phyloP scores from a whole-genome alignment of 2,888 invertebrate genomes.

The Philaethria dido region DNA sequence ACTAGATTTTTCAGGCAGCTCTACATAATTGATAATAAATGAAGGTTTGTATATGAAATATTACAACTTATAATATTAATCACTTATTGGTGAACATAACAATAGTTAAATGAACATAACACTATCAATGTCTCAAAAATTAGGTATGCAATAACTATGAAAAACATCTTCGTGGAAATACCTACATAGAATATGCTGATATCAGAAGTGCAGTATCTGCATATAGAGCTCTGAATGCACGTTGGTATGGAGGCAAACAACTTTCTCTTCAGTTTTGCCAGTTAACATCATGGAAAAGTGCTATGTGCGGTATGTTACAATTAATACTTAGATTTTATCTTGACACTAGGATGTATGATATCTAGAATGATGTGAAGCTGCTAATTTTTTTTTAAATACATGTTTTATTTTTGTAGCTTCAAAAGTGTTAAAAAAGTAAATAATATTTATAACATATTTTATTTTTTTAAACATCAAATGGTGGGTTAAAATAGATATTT shows the following conservation, averaged over 20 bases:
- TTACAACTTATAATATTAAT: neutral
- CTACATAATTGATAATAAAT: neutral
- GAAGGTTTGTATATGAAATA: conserved; percentile 21
- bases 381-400: too few species aligned
- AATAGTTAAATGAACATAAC: neutral
- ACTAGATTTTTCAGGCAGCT: neutral
- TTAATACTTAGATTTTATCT: too few species aligned
- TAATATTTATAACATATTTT: too few species aligned
- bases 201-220: conserved; percentile 88
- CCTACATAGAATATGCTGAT: conserved; percentile 90
- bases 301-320: conserved; percentile 89
- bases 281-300: conserved; percentile 91
- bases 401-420: too few species aligned
- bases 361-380: too few species aligned
- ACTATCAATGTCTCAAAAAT: conserved; percentile 9
- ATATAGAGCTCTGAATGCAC: conserved; percentile 89
- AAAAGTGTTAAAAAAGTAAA: too few species aligned
- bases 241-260: conserved; percentile 94
- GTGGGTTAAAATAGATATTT: too few species aligned
- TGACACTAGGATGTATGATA: too few species aligned
- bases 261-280: conserved; percentile 91
- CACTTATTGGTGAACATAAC: neutral
- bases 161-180: conserved; percentile 94
- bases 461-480: too few species aligned
- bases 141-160: conserved; percentile 91